phyloP scores from a whole-genome alignment of 2,797 vertebrate species.

The Lepus oiostolus region DNA sequence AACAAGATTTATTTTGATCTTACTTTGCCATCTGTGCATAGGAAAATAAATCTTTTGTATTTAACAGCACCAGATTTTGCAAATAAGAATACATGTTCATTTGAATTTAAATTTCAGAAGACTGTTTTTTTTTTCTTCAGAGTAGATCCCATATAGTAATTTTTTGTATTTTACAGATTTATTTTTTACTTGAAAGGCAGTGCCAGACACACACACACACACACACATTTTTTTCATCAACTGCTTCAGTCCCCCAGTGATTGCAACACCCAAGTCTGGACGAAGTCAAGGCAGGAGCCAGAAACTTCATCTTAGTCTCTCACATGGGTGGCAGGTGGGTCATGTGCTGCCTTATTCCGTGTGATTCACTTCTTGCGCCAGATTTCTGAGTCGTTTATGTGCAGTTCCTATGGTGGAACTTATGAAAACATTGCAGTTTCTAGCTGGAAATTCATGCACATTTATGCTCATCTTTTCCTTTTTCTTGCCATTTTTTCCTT shows the following conservation, averaged over 20 bases:
- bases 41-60: neutral
- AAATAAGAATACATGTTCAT: neutral
- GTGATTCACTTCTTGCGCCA: neutral
- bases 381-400: neutral
- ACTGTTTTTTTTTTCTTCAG: neutral
- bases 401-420: neutral
- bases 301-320: too few relatives aligned
- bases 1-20: neutral
- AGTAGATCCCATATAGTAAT: neutral
- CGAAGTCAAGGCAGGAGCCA: too few relatives aligned
- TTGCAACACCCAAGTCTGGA: too few relatives aligned
- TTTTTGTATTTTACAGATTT: too few relatives aligned
- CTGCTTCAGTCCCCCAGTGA: too few relatives aligned
- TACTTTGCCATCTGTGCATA: neutral
- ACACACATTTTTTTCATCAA: too few relatives aligned
- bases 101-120: conserved; percentile 17
- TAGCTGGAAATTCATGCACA: neutral
- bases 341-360: neutral
- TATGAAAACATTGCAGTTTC: neutral
- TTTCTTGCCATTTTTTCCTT: neutral
- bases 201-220: too few relatives aligned
- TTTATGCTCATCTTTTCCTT: neutral
- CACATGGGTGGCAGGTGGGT: too few relatives aligned
- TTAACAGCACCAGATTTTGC: neutral
- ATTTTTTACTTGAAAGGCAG: too few relatives aligned